phyloP scores from a whole-genome alignment of 2,888 invertebrate species.

The Molanna angustata region DNA sequence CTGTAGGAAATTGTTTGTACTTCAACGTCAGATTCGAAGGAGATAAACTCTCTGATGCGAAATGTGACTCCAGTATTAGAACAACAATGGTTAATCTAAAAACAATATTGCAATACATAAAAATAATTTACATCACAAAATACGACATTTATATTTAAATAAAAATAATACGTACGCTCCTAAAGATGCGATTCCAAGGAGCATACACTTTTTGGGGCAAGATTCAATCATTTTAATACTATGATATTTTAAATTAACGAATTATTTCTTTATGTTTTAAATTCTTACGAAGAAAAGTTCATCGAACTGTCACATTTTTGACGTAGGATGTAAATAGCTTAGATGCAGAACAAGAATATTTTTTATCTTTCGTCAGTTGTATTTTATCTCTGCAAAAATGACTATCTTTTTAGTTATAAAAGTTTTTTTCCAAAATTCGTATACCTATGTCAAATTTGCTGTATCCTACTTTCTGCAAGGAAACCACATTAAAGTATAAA shows the following conservation, averaged over 20 bases:
- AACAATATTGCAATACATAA: slow-evolving; percentile 8
- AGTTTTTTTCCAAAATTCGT: no score
- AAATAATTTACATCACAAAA: slow-evolving; percentile 15
- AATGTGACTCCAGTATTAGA: slow-evolving; percentile 75
- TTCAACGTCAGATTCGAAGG: slow-evolving; percentile 62
- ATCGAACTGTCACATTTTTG: not conserved
- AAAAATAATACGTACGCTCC: slow-evolving; percentile 61
- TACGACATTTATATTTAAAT: not conserved
- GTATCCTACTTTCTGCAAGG: no score
- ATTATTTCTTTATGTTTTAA: not conserved
- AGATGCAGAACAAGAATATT: no score
- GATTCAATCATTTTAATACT: slow-evolving; percentile 70
- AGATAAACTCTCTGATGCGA: slow-evolving; percentile 48
- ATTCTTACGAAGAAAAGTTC: not conserved
- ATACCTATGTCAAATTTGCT: no score
- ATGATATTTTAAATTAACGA: not conserved
- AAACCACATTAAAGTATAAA: no score
- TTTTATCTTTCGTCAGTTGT: no score
- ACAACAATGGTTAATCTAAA: slow-evolving; percentile 75
- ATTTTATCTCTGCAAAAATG: no score
- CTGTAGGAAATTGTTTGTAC: slow-evolving; percentile 65
- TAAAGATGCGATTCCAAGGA: slow-evolving; percentile 70
- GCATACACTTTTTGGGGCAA: slow-evolving; percentile 81
- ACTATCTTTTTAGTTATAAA: no score
- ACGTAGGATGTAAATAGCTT: no score